Percentiles rank a stretch among this genome's conserved stretches.
These are phyloP conservation scores for Pachyrhynchus sulphureomaculatus DNA, from an alignment of 1,140 invertebrate genomes.

Conservation along the genomic window DNA sequence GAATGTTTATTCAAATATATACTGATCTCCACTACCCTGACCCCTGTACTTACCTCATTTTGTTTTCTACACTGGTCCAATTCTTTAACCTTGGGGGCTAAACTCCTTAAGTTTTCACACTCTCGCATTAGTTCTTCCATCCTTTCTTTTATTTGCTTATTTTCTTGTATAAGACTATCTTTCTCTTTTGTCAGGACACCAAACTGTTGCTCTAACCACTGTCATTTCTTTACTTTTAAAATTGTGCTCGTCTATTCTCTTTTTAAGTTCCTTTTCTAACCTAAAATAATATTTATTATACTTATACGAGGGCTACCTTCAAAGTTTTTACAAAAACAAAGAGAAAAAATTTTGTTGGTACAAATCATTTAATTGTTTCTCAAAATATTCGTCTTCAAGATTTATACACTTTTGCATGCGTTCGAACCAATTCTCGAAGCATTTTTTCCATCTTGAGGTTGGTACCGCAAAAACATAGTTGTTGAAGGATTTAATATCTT, in stretches of 20 bases:
- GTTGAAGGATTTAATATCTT: no score
- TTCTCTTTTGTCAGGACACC: slow-evolving; percentile 19
- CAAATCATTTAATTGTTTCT: no score
- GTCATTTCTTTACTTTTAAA: slow-evolving; percentile 18
- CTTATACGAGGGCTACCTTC: no score
- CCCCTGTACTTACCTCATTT: slow-evolving; percentile 17
- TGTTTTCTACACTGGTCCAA: slow-evolving; percentile 22
- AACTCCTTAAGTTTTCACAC: slow-evolving; percentile 11
- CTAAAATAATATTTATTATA: background rate
- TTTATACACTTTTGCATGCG: no score
- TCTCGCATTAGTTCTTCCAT: slow-evolving; percentile 22
- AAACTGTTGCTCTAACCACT: slow-evolving; percentile 24
- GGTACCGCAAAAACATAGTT: no score
- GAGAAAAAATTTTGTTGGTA: no score
- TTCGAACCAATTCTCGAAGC: no score
- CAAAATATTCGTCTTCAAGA: no score
- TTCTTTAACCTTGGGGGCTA: slow-evolving; percentile 11
- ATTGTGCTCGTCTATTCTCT: slow-evolving; percentile 18
- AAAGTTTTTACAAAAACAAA: no score
- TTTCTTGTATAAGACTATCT: slow-evolving; percentile 19
- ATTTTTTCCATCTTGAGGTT: no score
- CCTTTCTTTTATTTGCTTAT: slow-evolving; percentile 22
- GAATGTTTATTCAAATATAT: no score
- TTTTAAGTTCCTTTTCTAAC: slow-evolving; percentile 18
- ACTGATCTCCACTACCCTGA: no score